Base-by-base conservation (phyloP, 2,888 invertebrate genomes). In the Elegia similella region DNA sequence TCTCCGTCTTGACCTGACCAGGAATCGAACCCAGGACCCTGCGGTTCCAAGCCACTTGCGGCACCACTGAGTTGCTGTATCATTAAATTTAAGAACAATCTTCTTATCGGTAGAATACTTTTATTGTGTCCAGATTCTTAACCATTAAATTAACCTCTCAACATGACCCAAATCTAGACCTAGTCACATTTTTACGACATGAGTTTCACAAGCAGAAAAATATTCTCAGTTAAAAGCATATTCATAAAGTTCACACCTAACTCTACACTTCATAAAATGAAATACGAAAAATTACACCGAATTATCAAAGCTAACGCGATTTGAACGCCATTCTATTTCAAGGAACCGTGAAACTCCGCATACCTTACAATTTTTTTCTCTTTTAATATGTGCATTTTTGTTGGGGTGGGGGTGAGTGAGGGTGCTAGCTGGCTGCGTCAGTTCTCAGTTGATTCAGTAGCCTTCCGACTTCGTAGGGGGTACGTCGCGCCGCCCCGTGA, bases 301-400 rank as follows among this genome's bases (percentile, higher is more conserved):
- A 46, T 16, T 46, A 29, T n/a, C 46, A 46, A 7, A 30, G 29
- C 23, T 50, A 29, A 17, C 34, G 16, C 50, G 32, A 34, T 55
- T 55, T 43, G 12, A 34, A 32, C 44, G 43, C 54, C 32, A 17
- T 55, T 55, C 46, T 12, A 16, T 32, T 44, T 23, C 16, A 44
- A 34, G 54, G 34, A 63, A 38, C 38, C 42, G 15, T n/a, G 46
- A 10, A 42, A 38, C 47, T 23, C 77, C 68, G 69, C 82, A 81
- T 86, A 66, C 74, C 64, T 59, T 60, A 65, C 65, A 63, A 67
- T 69, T 75, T 80, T 82, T 83, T 84, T 78, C 71, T 70, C 72
- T 81, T 79, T 75, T 76, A 76, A 78, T 78, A 80, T 82, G 84
- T 88, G 86, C 84, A 87, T 87, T 85, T 82, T 84, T 72, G 70